Evolutionary conservation across 2,888 invertebrate genomes (phyloP).

Genomic region (Ennomos erosarius): DNA sequence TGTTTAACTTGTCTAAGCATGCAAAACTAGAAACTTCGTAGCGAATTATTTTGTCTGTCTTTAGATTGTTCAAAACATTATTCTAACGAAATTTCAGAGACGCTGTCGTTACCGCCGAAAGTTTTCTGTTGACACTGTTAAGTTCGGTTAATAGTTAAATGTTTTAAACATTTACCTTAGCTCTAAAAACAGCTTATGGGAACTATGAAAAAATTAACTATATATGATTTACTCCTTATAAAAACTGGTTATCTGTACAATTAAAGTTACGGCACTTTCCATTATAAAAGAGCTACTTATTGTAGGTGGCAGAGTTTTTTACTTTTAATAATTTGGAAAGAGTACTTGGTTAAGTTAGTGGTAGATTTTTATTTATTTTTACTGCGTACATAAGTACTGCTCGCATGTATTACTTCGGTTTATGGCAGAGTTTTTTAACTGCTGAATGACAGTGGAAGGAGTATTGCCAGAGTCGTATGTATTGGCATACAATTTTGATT

Average conservation of each 20-base stretch:
- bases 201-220: too few species aligned
- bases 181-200: neutral
- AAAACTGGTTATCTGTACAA: too few species aligned
- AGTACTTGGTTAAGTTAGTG: too few species aligned
- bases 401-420: conserved; percentile 1
- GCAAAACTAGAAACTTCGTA: neutral
- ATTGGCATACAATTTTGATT: too few species aligned
- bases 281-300: too few species aligned
- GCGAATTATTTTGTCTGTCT: neutral
- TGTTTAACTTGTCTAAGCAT: too few species aligned
- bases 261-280: too few species aligned
- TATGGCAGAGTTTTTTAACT: conserved; percentile 34
- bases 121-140: conserved; percentile 59
- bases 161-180: conserved; percentile 26
- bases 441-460: conserved; percentile 15
- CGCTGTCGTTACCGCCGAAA: conserved; percentile 45
- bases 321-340: neutral
- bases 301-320: too few species aligned
- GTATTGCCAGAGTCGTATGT: too few species aligned
- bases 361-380: too few species aligned
- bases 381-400: too few species aligned
- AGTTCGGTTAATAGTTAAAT: conserved; percentile 48
- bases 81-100: conserved; percentile 7
- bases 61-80: neutral
- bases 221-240: too few species aligned